phyloP scores from a whole-genome alignment of 2,888 invertebrate genomes.

The Sicus ferrugineus region DNA sequence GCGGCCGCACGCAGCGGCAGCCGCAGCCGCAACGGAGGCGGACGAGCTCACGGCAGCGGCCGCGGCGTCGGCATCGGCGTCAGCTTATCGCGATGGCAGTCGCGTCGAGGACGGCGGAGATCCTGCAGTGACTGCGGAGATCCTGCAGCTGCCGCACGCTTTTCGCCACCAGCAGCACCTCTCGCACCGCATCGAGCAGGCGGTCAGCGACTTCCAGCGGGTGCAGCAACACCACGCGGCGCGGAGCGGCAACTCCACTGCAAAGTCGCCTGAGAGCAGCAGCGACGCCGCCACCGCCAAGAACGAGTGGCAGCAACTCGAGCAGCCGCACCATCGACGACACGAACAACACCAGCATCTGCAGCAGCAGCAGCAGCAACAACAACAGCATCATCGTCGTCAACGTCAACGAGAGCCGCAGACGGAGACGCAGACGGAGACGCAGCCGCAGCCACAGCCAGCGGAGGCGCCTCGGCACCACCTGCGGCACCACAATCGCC shows the following conservation, averaged over 20 bases:
- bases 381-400: constrained; percentile 41
- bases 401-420: constrained; percentile 50
- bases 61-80: background rate
- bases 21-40: background rate
- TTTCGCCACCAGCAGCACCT: constrained; percentile 54
- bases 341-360: constrained; percentile 46
- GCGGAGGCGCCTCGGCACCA: constrained; percentile 51
- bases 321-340: constrained; percentile 38
- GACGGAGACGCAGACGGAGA: no score
- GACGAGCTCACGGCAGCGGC: background rate
- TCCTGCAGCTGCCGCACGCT: constrained; percentile 46
- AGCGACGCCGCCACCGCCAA: constrained; percentile 39
- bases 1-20: constrained; percentile 1
- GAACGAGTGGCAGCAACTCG: constrained; percentile 37
- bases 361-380: constrained; percentile 45
- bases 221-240: constrained; percentile 40
- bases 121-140: constrained; percentile 35
- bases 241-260: constrained; percentile 26
- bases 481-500: constrained; percentile 59
- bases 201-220: constrained; percentile 44
- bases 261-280: constrained; percentile 30
- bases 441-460: constrained; percentile 35
- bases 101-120: constrained; percentile 10
- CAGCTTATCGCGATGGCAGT: constrained; percentile 17
- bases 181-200: constrained; percentile 48